These are phyloP conservation scores for Xenopus petersii DNA, from an alignment of 2,797 vertebrate species.

Conservation along the genomic window DNA sequence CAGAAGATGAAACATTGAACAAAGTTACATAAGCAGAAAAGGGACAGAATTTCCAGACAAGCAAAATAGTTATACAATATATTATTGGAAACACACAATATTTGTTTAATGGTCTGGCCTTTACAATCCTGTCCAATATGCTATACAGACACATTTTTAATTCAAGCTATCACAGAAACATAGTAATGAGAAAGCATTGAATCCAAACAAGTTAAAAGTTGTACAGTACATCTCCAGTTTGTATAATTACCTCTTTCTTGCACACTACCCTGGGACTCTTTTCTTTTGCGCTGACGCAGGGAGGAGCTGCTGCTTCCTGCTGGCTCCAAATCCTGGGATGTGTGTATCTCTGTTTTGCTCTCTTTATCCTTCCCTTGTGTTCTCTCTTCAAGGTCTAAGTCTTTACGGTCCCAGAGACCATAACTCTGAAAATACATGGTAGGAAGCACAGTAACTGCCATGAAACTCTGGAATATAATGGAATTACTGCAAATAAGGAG, in stretches of 20 bases:
- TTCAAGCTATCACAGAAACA: no score
- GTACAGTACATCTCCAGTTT: no score
- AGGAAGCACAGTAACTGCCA: neutral
- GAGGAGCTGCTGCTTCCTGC: neutral
- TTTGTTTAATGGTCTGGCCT: neutral
- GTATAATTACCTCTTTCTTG: conserved; percentile 22
- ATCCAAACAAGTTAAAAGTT: no score
- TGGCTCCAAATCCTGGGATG: conserved; percentile 9
- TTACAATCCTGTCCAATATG: neutral
- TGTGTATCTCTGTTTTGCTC: neutral
- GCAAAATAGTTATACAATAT: neutral
- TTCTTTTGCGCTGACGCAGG: conserved; percentile 31
- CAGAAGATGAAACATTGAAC: neutral
- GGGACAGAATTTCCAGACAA: neutral
- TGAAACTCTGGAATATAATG: no score
- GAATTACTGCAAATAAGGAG: no score
- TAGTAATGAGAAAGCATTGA: no score
- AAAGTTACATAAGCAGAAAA: no score
- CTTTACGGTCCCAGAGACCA: conserved; percentile 86
- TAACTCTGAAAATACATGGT: conserved; percentile 68
- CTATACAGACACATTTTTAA: neutral
- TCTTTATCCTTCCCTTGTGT: conserved; percentile 35
- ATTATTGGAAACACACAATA: no score
- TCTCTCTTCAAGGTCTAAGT: conserved; percentile 51
- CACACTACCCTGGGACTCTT: conserved; percentile 20